These are phyloP conservation scores for Psephotus haematonotus DNA, from an alignment of 2,113 vertebrate genomes.

Conservation along the genomic window DNA sequence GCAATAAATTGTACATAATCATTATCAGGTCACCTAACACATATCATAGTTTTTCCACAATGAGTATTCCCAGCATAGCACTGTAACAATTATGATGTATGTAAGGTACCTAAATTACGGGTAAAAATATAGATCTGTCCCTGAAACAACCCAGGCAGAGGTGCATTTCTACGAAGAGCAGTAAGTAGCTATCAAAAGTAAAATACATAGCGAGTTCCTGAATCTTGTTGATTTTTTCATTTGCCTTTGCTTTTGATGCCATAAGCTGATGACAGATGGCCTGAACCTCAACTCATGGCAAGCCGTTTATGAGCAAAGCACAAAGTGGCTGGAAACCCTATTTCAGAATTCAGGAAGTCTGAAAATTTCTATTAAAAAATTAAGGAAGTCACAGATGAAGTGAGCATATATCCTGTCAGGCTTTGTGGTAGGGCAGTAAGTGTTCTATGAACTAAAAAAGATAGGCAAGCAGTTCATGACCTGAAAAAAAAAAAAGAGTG, in stretches of 20 bases:
- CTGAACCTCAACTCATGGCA: neutral
- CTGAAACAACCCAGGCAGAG: neutral
- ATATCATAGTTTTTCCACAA: neutral
- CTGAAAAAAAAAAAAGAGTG: neutral
- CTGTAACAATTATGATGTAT: neutral
- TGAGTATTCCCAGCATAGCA: neutral
- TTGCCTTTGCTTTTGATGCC: neutral
- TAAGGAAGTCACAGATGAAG: neutral
- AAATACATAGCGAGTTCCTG: neutral
- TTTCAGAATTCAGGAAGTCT: neutral
- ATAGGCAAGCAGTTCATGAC: neutral
- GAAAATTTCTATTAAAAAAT: neutral
- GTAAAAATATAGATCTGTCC: neutral
- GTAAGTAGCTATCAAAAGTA: neutral
- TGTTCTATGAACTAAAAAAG: neutral
- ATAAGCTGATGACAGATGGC: neutral
- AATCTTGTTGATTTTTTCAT: neutral
- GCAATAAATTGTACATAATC: neutral
- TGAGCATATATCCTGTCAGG: neutral
- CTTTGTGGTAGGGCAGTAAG: neutral
- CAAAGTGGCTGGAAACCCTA: neutral
- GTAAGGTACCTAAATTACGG: neutral
- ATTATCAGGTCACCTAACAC: neutral
- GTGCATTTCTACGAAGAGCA: neutral
- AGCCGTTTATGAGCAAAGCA: neutral